Percentiles rank a stretch among this genome's conserved stretches.
Conservation (phyloP, 2,113 vertebrate species). For the Pollachius pollachius region DNA sequence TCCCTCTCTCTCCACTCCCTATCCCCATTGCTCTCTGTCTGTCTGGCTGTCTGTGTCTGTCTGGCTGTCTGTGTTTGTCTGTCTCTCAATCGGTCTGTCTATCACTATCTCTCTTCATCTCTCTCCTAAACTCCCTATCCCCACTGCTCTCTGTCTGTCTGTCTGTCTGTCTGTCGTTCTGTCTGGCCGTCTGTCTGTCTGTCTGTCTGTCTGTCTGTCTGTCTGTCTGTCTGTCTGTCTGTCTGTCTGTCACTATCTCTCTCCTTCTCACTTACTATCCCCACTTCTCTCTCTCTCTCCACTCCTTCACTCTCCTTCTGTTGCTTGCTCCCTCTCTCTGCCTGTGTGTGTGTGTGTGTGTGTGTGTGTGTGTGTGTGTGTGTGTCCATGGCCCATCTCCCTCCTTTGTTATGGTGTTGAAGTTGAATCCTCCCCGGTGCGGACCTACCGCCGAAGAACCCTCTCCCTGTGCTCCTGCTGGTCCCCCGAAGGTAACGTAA, state of each 20-base stretch:
- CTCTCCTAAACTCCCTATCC: too few relatives aligned
- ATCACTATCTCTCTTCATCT: too few relatives aligned
- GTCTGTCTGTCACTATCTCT: slow-evolving; percentile 47
- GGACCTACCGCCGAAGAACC: slow-evolving; percentile 95
- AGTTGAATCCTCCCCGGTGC: slow-evolving; percentile 96
- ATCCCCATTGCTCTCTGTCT: background rate
- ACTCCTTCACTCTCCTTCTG: too few relatives aligned
- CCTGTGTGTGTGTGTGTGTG: slow-evolving; percentile 34
- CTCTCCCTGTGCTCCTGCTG: slow-evolving; percentile 99
- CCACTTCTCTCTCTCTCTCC: slow-evolving; percentile 64
- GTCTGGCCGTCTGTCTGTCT: too few relatives aligned
- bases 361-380: too few relatives aligned
- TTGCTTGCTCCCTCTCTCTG: slow-evolving; percentile 29
- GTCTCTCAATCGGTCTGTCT: too few relatives aligned
- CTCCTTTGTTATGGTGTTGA: slow-evolving; percentile 71
- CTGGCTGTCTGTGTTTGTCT: too few relatives aligned
- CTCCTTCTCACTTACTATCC: slow-evolving; percentile 57
- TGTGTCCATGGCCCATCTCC: slow-evolving; percentile 6
- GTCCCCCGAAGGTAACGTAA: slow-evolving; percentile 98
- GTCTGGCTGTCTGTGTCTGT: slow-evolving; percentile 55
- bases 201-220: too few relatives aligned
- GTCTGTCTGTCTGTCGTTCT: too few relatives aligned
- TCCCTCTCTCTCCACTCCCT: too few relatives aligned
- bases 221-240: too few relatives aligned
- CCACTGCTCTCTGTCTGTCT: too few relatives aligned